Evolutionary conservation across 2,113 vertebrate species (phyloP), one percentile per base, ranked within the genome.

Genomic region (Polyodon spathula): DNA sequence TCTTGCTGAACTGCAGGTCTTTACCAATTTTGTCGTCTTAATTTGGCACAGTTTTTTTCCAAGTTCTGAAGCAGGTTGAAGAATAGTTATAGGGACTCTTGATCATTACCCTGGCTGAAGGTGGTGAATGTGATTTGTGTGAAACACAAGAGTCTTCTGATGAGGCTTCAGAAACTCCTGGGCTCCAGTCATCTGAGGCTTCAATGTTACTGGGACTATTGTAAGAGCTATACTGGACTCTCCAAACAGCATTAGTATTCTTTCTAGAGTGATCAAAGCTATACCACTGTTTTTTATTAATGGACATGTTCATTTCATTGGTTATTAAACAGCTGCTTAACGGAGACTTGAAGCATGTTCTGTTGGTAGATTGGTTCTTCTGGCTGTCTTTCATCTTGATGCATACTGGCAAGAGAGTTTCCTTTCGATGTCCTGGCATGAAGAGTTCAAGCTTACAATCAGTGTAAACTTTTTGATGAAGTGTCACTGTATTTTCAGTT

Each of bases 141-240:
- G 4, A 0, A 58, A 66, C 66, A 46, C 69, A 41, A 60, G n/a
- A 64, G 59, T 4, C 0, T 0, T 3, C 63, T 43, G 41, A 43
- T 38, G 59, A 59, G 37, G 64, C 46, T 61, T 62, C 0, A 0
- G 54, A 68, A 2, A 59, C 40, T 37, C 57, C 59, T 62, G 39
- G 37, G 60, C 54, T 61, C 64, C 58, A 68, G 62, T 62, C 66
- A 56, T 48, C 0, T 1, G 48, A 37, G 11, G 37, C 73, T 61
- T 62, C 27, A 58, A 11, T 70, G 66, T 14, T 69, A n/a, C 44
- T 63, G 44, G 56, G 74, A 9, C 60, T 69, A n/a, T n/a, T 27
- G 27, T 27, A 1, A 27, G 27, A 27, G 27, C 27, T 27, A 27
- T 27, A 27, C 27, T 27, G 27, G 27, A 27, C 27, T 27, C 27